Percentiles rank a stretch among this genome's conserved stretches.
phyloP scores from a whole-genome alignment of 2,113 vertebrate genomes.

The Oncorhynchus tshawytscha region DNA sequence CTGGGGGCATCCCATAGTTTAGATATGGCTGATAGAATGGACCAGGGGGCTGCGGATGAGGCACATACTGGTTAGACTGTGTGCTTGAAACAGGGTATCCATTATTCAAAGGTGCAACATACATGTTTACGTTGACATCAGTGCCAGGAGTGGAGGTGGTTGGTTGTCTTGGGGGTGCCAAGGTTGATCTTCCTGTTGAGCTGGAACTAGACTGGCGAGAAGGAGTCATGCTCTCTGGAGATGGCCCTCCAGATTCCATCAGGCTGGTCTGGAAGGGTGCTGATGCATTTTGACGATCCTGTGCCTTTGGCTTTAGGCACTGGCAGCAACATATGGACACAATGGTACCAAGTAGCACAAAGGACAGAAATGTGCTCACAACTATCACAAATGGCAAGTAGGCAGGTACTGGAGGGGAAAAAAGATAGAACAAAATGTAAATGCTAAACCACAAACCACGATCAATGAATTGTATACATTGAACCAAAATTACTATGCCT shows the following conservation, averaged over 20 bases:
- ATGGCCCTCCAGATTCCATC: constrained; percentile 46
- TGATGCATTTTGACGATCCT: constrained; percentile 37
- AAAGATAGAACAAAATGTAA: not conserved
- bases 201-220: constrained; percentile 53
- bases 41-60: constrained; percentile 2
- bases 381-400: constrained; percentile 71
- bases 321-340: constrained; percentile 68
- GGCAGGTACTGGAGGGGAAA: constrained; percentile 53
- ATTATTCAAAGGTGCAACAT: constrained; percentile 32
- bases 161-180: constrained; percentile 10
- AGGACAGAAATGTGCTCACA: constrained; percentile 54
- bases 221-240: constrained; percentile 51
- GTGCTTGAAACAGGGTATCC: constrained; percentile 33
- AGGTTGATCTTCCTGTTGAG: constrained; percentile 34
- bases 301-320: constrained; percentile 51
- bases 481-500: not conserved
- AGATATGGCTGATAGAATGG: constrained; percentile 41
- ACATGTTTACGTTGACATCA: constrained; percentile 43
- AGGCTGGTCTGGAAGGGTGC: constrained; percentile 56
- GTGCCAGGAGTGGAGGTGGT: constrained; percentile 30
- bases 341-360: constrained; percentile 54
- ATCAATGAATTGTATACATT: not conserved
- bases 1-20: constrained; percentile 42
- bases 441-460: not conserved
- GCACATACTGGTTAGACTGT: constrained; percentile 33